Base-by-base conservation (phyloP, 2,888 invertebrate species). In the Dioctria linearis region DNA sequence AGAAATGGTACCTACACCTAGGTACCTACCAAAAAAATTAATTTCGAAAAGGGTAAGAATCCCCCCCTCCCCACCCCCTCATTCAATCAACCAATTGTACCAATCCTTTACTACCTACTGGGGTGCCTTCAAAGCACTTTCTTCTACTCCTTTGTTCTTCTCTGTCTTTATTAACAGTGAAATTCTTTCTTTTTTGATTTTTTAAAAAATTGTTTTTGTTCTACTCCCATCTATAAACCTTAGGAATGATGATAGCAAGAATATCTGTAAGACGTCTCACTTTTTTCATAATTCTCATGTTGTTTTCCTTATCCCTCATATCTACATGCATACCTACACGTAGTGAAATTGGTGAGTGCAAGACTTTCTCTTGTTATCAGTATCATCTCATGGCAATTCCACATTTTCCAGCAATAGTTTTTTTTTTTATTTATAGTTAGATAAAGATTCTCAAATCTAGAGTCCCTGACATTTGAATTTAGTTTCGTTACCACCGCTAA, bases 181-280 rank as follows among this genome's bases (percentile, higher is more conserved):
- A 76, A 76, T 63, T 76, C 63, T 49, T 46, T 76, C 63, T 76
- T 76, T 76, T 46, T 25, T 6, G 46, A 63, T 37, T 63, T 57
- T 43, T 73, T 43, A 11, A 54, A n/a, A 25, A 25, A n/a, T 51
- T 54, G 37, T 71, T 54, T 54, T 40, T 39, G 3, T 40, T 43
- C 46, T 37, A 8, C n/a, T 49, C 25, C 37, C 51, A n/a, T 51
- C n/a, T n/a, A n/a, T n/a, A n/a, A n/a, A n/a, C n/a, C n/a, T n/a
- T n/a, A n/a, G n/a, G n/a, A n/a, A n/a, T n/a, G n/a, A n/a, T 25
- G 51, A 4, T 37, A 43, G 25, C 42, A 59, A 43, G 54, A 59
- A 59, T 42, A 25, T 4, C 59, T 43, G 25, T 25, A 9, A 75
- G n/a, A n/a, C 39, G 59, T 75, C 73, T 75, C 73, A 59, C 59